Evolutionary conservation across 2,797 vertebrate genomes (phyloP), one percentile per base, ranked within the genome.

Genomic region (Anabacerthia variegaticeps): DNA sequence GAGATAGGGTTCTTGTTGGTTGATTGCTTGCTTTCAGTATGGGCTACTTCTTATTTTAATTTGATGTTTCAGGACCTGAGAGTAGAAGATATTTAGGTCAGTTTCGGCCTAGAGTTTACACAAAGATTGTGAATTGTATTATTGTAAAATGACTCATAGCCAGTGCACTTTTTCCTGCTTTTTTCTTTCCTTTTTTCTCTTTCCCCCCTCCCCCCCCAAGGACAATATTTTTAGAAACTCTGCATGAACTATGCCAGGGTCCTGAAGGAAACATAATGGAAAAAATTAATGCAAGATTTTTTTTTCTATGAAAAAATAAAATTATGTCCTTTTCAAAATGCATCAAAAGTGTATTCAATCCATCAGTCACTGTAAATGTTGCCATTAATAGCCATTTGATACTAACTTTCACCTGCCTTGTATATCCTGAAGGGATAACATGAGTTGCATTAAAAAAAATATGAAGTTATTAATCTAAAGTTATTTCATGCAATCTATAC

Each of bases 1-100:
- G n/a, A 54, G 21, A 7, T n/a, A 6, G 1, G 0, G 5, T 5
- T 41, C 85, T 48, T 68, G 4, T 5, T 66, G 9, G 0, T 59
- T 63, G 4, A 0, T 68, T 73, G 17, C 3, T 68, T 73, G 20
- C 21, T 80, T 69, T 85, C 37, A 32, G 11, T 61, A 19, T 39
- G 19, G 7, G 2, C 37, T 56, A 30, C 41, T 66, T 68, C 37
- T 69, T 16, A 56, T 69, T 55, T 9, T 52, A 55, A 62, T 86
- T 43, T 85, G 51, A 39, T 66, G 26, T 28, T 73, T 77, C 44
- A 48, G 34, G 20, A 48, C 19, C 21, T 68, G 23, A 68, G 16
- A 89, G 55, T 48, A 67, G 73, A 74, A 80, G 24, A 63, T 72
- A 58, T 81, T 78, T 75, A 34, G 17, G n/a, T 68, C 30, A 54